Evolutionary conservation across 2,113 vertebrate species (phyloP), one percentile per base, ranked within the genome.

Genomic region (Sylvia atricapilla): DNA sequence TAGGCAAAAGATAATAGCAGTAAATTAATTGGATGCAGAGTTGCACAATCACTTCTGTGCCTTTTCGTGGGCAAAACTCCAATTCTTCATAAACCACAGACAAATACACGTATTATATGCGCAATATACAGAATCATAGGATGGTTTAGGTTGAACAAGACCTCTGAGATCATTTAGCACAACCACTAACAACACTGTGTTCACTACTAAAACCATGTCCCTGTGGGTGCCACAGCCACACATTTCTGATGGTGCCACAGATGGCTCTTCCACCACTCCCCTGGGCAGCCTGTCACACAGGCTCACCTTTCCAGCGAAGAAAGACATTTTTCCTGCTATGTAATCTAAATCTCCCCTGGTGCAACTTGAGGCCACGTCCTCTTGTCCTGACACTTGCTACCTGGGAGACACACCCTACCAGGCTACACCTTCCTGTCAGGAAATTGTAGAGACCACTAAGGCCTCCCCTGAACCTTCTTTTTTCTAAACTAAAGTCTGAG

Each of bases 171-270:
- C 12, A 66, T 1, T 30, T 8, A 75, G 15, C 24, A n/a, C 18
- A 56, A 20, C 8, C 23, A 41, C 20, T 13, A 41, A 66, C 19
- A 56, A 23, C 23, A 74, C 6, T 0, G 0, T 4, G 4, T 11
- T 39, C 28, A 28, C 9, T 23, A 15, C 41, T 20, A 56, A 75
- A 75, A 30, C 31, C 19, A 19, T 2, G 5, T 8, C 20, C n/a
- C 43, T 31, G 1, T 3, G 6, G 7, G 25, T 25, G 21, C 35
- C 72, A 50, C 16, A 56, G 4, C n/a, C 69, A 43, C 30, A 13
- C 20, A 58, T 17, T 11, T 85, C 50, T 17, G 21, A 16, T 2
- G 10, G 2, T 43, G 31, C 25, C 35, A 30, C 18, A 8, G 30
- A 20, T n/a, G 50, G 35, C 6, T 41, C 13, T 58, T 21, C 35